Percentiles rank a stretch among this genome's conserved stretches.
phyloP scores from a whole-genome alignment of 2,797 vertebrate genomes.

The Choloepus didactylus region DNA sequence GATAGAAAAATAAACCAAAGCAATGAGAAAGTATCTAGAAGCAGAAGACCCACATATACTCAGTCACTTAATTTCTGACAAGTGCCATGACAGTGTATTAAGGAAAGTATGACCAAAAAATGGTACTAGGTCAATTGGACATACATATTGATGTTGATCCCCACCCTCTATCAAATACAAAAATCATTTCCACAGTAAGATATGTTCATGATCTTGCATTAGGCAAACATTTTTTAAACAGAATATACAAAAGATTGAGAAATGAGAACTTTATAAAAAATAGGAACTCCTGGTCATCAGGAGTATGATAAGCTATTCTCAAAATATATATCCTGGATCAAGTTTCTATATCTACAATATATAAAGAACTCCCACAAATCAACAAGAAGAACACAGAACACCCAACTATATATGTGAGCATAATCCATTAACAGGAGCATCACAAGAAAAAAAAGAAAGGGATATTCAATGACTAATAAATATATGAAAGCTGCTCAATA shows the following conservation, averaged over 20 bases:
- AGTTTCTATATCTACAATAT: not conserved
- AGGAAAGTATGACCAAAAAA: not conserved
- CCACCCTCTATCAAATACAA: not conserved
- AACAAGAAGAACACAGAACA: not conserved
- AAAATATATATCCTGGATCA: not conserved
- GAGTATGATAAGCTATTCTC: not conserved
- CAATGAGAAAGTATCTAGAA: not conserved
- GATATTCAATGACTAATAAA: not conserved
- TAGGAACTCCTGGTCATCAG: not conserved
- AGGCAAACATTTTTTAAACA: not conserved
- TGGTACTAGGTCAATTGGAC: too few species aligned
- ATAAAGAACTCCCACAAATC: not conserved
- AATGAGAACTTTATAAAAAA: not conserved
- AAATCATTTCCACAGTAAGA: not conserved
- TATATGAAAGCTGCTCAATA: not conserved
- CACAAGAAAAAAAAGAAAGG: not conserved
- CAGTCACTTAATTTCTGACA: not conserved
- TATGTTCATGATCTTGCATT: not conserved
- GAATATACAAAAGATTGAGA: not conserved
- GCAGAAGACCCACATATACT: not conserved
- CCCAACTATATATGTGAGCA: not conserved
- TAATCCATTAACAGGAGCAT: not conserved
- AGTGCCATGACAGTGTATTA: not conserved
- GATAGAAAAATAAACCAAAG: not conserved
- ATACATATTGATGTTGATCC: not conserved